Evolutionary conservation across 2,797 vertebrate species (phyloP).

Genomic region (Ciconia nigra): DNA sequence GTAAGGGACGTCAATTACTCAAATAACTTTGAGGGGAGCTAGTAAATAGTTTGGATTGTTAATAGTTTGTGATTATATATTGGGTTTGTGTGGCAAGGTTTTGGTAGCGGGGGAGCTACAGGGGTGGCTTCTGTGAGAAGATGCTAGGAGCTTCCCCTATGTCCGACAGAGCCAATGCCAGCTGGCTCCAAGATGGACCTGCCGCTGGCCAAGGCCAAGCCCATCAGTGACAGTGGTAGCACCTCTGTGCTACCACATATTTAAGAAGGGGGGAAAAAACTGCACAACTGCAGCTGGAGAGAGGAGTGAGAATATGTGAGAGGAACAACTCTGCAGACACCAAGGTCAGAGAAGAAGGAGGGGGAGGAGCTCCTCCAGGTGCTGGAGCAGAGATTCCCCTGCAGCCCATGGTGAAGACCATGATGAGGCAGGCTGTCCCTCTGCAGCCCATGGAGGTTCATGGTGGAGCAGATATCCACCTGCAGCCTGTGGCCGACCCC

Average conservation of each 20-base stretch:
- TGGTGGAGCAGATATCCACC: background rate
- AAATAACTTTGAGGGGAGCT: background rate
- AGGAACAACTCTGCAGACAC: background rate
- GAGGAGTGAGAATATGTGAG: background rate
- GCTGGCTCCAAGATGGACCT: background rate
- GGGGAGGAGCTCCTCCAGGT: background rate
- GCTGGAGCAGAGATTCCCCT: background rate
- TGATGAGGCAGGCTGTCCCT: background rate
- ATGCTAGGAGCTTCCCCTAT: background rate
- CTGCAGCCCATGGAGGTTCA: background rate
- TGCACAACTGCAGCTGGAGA: background rate
- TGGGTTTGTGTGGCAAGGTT: background rate
- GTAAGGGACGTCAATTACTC: background rate
- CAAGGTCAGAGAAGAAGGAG: background rate
- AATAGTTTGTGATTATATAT: background rate
- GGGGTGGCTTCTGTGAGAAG: background rate
- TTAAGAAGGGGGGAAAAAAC: background rate
- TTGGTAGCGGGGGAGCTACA: too few relatives aligned
- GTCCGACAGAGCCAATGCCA: background rate
- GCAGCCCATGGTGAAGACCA: background rate
- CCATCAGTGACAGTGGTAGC: fast-evolving
- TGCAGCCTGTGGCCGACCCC: background rate
- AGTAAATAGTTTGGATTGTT: background rate
- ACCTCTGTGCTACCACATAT: background rate
- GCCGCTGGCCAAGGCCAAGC: background rate